Evolutionary conservation across 2,797 vertebrate species (phyloP), one percentile per base, ranked within the genome.

Genomic region (Todus mexicanus): DNA sequence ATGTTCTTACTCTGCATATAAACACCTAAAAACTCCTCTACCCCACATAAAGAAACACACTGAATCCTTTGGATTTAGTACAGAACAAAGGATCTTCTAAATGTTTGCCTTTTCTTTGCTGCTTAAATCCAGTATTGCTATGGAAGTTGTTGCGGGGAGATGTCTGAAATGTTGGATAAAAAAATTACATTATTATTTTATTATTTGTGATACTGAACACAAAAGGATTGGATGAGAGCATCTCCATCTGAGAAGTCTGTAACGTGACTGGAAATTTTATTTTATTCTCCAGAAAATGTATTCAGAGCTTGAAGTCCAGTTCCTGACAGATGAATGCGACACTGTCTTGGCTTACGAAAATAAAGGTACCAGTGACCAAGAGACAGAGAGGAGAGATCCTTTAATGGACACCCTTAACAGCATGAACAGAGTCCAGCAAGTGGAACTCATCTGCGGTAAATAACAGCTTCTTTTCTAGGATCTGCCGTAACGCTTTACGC

Each of bases 381-480:
- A 97, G 26, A 59, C 96, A 11, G 98, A 98, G 75, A 98, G 98
- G 50, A 97, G 98, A 54, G 98, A 99, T 96, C 98, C 98, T 11
- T 96, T 99, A 72, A 98, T 99, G 98, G 98, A 98, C 19, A 98
- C 98, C 25, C 98, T 98, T 4, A 98, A 93, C 96, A 98, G 98
- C 27, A 98, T 99, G 98, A 96, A 98, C 94, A 98, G 97, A 59
- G 98, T 98, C n/a, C 98, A 99, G 95, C 99, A 99, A 97, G 98
- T 99, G 73, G 99, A 99, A 93, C 97, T 99, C 64, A 98, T 99
- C 90, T 99, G 99, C 68, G 98, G 99, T 99, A 98, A 98, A 95
- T 66, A 50, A n/a, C 23, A 80, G 12, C 40, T 70, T n/a, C 20
- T 12, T 33, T 84, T 76, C 74, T 69, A 64, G 61, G 80, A 45